These are phyloP conservation scores for Drosophila elegans DNA, from an alignment of 1,140 invertebrate species.

Conservation along the genomic window DNA sequence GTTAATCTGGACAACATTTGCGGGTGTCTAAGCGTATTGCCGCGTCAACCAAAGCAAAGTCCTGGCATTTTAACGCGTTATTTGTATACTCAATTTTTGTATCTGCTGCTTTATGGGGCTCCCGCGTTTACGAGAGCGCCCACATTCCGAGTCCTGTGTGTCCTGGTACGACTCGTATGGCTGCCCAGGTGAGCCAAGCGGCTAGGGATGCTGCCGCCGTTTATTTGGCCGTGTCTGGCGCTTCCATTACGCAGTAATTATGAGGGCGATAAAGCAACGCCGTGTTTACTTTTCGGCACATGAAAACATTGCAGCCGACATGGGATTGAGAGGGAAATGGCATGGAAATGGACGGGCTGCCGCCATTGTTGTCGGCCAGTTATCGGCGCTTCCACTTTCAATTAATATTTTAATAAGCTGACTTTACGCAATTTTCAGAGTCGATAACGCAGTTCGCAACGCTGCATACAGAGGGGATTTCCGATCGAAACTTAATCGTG, in stretches of 20 bases:
- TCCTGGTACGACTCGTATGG: constrained; percentile 1
- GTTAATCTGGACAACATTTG: neutral
- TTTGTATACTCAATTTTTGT: constrained; percentile 56
- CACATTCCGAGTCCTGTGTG: constrained; percentile 23
- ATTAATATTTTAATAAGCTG: constrained; percentile 83
- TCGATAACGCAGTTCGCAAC: constrained; percentile 73
- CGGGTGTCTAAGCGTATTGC: constrained; percentile 11
- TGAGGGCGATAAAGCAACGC: constrained; percentile 55
- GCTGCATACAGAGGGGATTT: constrained; percentile 37
- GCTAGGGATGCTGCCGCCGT: constrained; percentile 23
- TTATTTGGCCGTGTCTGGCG: constrained; percentile 69
- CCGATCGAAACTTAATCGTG: neutral
- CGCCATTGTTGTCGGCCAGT: constrained; percentile 49
- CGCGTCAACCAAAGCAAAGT: constrained; percentile 22
- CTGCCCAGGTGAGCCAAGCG: constrained; percentile 34
- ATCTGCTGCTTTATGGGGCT: constrained; percentile 48
- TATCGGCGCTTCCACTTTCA: constrained; percentile 74
- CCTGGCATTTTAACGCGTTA: constrained; percentile 43
- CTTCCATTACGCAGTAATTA: constrained; percentile 75
- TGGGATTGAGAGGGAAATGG: constrained; percentile 19
- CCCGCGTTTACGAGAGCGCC: constrained; percentile 63
- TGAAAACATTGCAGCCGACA: constrained; percentile 14
- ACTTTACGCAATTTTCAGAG: constrained; percentile 71
- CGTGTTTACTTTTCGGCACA: constrained; percentile 50
- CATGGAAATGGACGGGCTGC: constrained; percentile 16